Base-by-base conservation (phyloP, 1,140 invertebrate genomes). In the Caerostris extrusa region DNA sequence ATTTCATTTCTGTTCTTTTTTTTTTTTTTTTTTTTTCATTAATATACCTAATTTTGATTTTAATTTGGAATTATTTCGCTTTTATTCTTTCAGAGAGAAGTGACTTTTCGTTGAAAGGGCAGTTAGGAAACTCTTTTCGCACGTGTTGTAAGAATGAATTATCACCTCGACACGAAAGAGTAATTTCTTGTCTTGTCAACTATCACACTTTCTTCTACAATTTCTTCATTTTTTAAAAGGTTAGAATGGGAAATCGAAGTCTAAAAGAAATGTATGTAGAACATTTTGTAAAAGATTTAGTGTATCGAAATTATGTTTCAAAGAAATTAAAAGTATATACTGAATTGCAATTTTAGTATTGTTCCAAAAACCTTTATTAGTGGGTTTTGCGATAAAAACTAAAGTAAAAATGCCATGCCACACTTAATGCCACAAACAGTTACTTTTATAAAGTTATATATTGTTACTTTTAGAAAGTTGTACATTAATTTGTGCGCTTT, bases 61-160 rank as follows among this genome's bases (percentile, higher is more conserved):
- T 92, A 92, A 85, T 92, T 92, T 90, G 14, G 50, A 85, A 56
- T 60, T 82, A 58, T 81, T 82, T 81, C 90, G 6, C 67, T 85
- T 85, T 69, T 50, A 71, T 61, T 56, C 53, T 53, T 14, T n/a
- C 53, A 10, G 4, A 34, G 12, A 64, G 17, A 64, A 64, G 12
- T 10, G 61, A 10, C 12, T 10, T 64, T 77, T 53, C 34, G 71
- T 3, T 19, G 50, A 77, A 50, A 77, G 19, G 8, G 3, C 7
- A 77, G 19, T 77, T 77, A 34, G 7, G 12, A 77, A 77, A 77
- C 71, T 77, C 71, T 50, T 77, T 53, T 77, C 19, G 71, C 71
- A 53, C 71, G 34, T 77, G 34, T 77, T 77, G 34, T 34, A 53
- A 77, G 34, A 77, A 77, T 77, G 71, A 77, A 77, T 77, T 77